Evolutionary conservation across 1,140 invertebrate species (phyloP).

Genomic region (Stegodyphus mimosarum): DNA sequence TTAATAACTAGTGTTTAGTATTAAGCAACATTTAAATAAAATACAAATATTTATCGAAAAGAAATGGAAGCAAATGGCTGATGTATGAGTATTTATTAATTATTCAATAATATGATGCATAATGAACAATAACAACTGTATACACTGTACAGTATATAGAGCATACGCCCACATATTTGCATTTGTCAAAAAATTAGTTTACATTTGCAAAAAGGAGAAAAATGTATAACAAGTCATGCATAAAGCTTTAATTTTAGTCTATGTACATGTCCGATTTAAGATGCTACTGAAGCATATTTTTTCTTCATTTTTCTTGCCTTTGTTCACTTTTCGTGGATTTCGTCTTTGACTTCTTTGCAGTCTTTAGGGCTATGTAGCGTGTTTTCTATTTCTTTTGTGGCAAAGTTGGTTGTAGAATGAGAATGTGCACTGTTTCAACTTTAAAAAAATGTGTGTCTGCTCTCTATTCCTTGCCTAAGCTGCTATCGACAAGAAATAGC

Average conservation of each 20-base stretch:
- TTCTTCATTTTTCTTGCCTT: neutral
- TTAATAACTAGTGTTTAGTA: too few relatives aligned
- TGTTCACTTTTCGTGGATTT: neutral
- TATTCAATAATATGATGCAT: constrained; percentile 58
- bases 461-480: neutral
- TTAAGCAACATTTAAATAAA: too few relatives aligned
- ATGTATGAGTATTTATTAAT: constrained; percentile 60
- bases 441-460: neutral
- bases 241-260: constrained; percentile 51
- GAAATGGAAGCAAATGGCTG: neutral
- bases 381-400: constrained; percentile 4
- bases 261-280: constrained; percentile 53
- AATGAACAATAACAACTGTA: constrained; percentile 61
- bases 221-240: constrained; percentile 60
- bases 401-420: neutral
- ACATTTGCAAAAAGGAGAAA: constrained; percentile 61
- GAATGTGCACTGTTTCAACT: neutral
- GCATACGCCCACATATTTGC: constrained; percentile 56
- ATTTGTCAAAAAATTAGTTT: constrained; percentile 55
- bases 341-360: neutral
- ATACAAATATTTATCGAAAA: too few relatives aligned
- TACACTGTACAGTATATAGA: constrained; percentile 60
- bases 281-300: constrained; percentile 46
- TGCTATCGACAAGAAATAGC: neutral
- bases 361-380: constrained; percentile 31